Conservation (phyloP, 2,113 vertebrate species). For the Oxyruncus cristatus region DNA sequence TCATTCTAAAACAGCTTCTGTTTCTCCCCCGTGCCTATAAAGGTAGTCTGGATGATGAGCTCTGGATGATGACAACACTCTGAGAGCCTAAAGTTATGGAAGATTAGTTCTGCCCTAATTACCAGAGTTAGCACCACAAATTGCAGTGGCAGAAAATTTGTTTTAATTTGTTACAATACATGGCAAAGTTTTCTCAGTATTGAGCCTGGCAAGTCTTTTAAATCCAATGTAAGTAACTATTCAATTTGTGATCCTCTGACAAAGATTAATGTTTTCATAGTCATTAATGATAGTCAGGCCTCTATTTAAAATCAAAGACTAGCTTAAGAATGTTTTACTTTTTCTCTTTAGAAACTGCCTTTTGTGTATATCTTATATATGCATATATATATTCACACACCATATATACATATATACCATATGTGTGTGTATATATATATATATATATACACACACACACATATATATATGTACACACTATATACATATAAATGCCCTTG, state of each 20-base stretch:
- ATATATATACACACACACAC: not conserved
- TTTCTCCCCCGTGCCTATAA: not conserved
- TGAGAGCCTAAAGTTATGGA: not conserved
- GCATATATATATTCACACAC: too few species aligned
- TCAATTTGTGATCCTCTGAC: not conserved
- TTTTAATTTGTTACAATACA: not conserved
- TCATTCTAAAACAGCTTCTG: not conserved
- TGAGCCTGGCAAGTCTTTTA: not conserved
- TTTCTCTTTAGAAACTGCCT: not conserved
- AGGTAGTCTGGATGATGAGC: not conserved
- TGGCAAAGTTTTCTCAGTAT: not conserved
- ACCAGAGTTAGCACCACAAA: not conserved
- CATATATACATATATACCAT: not conserved
- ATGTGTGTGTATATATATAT: not conserved
- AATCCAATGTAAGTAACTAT: not conserved
- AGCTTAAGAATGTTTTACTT: not conserved
- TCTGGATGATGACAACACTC: not conserved
- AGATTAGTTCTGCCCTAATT: conserved; percentile 8
- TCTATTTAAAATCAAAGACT: not conserved
- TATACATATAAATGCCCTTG: not conserved
- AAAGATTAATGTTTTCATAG: not conserved
- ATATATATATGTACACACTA: not conserved
- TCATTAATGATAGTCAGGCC: not conserved
- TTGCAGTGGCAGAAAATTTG: not conserved
- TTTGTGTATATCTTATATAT: not conserved